Base-by-base conservation (phyloP, 2,888 invertebrate genomes). In the Oscheius onirici region DNA sequence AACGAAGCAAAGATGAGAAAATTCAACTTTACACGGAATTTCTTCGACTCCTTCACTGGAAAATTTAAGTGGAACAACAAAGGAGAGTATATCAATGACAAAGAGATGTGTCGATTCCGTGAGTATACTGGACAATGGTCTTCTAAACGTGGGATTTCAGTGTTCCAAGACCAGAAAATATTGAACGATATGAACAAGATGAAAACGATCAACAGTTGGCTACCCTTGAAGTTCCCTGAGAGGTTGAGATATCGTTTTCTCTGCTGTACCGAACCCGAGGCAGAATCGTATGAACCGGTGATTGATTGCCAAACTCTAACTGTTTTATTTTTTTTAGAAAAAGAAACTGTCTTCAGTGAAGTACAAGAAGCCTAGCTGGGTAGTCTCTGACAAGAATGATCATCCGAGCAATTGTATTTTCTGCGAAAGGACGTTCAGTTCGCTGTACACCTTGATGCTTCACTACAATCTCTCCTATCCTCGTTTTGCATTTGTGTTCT, bases 391-490 rank as follows among this genome's bases (percentile, higher is more conserved):
- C 34, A n/a, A 34, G 34, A 22, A 43, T 6, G 49, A 44, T 6
- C 13, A 65, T 8, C 46, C 46, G 11, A 24, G 22, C 3, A 10
- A 20, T 10, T 66, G 66, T 40, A 66, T 66, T n/a, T 17, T 66
- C 26, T 66, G 66, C 43, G 24, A 52, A 11, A 52, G 41, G 54
- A 10, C 1, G 13, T 71, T 55, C 44, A 11, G 2, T 44, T 28
- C 51, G 13, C 11, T 71, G 46, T 71, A 52, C 24, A 2, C 43
- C 13, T 43, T 71, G 49, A 60, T 71, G 61, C 28, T 71, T 6
- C 71, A 71, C 41, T 71, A 71, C 65, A 51, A 71, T n/a, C 54
- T 65, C 15, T 34, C 22, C 22, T 71, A 71, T 54, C 71, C 71
- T 8, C 51, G 71, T 22, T 24, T 71, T 3, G 17, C 61, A 8